Evolutionary conservation across 2,888 invertebrate species (phyloP).

Genomic region (Axea sp.): DNA sequence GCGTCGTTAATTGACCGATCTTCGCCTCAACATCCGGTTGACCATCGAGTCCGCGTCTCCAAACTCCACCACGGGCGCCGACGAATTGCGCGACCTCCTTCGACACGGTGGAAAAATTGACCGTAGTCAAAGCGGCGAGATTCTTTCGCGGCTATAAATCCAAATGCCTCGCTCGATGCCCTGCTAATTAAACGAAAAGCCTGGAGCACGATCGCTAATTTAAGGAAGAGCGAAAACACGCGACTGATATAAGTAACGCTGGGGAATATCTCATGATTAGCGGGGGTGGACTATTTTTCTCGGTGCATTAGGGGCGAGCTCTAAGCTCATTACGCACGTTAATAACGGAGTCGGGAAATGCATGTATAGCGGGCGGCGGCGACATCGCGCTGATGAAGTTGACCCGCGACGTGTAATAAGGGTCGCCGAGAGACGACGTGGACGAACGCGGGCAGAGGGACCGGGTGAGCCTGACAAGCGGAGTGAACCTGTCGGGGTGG

Average conservation of each 20-base stretch:
- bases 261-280: conserved; percentile 45
- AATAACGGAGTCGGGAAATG: conserved; percentile 69
- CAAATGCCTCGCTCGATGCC: conserved; percentile 10
- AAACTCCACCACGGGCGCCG: no score
- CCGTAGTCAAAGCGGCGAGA: no score
- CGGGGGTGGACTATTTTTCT: conserved; percentile 31
- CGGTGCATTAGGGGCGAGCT: conserved; percentile 16
- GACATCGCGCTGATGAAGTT: conserved; percentile 77
- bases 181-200: conserved; percentile 21
- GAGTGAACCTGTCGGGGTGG: conserved; percentile 73
- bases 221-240: conserved; percentile 23
- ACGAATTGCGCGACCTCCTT: no score
- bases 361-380: conserved; percentile 64
- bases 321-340: conserved; percentile 69
- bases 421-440: conserved; percentile 70
- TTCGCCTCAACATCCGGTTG: no score
- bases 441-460: conserved; percentile 66
- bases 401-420: conserved; percentile 78
- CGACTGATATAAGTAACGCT: conserved; percentile 31
- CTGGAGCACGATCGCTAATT: conserved; percentile 18
- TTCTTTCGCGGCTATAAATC: no score
- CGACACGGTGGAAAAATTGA: no score
- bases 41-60: no score
- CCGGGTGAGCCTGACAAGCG: conserved; percentile 71
- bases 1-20: no score